Conservation (phyloP, 1,140 invertebrate species). For the Sminthurinus signatus region DNA sequence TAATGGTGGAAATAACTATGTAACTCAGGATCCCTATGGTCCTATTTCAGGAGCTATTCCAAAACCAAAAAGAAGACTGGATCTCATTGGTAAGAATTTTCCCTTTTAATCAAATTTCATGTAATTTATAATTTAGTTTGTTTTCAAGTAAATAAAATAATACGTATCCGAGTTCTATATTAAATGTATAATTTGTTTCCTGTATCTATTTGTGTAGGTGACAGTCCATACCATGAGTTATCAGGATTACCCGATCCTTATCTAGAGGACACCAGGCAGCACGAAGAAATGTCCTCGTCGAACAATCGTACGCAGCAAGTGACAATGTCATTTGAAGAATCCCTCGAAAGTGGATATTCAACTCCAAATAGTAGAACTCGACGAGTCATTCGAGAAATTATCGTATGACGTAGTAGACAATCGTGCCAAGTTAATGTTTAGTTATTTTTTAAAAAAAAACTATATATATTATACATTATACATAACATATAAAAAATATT, state of each 20-base stretch:
- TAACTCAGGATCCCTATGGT: constrained; percentile 68
- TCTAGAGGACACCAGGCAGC: constrained; percentile 51
- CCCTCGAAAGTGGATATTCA: constrained; percentile 83
- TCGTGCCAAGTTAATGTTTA: constrained; percentile 38
- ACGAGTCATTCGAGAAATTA: constrained; percentile 86
- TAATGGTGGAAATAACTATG: constrained; percentile 74
- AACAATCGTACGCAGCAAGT: constrained; percentile 56
- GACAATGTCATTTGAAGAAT: constrained; percentile 82
- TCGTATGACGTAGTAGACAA: constrained; percentile 67
- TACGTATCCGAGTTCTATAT: too few species aligned
- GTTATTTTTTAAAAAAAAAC: too few species aligned
- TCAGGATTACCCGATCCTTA: constrained; percentile 82
- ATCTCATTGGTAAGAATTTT: constrained; percentile 50
- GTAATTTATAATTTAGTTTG: background rate
- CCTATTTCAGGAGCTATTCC: constrained; percentile 75
- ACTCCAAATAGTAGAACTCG: constrained; percentile 83
- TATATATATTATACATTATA: too few species aligned
- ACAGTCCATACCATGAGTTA: constrained; percentile 80
- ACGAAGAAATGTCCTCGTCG: constrained; percentile 18
- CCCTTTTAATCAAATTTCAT: background rate
- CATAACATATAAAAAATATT: too few species aligned
- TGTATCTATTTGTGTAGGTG: constrained; percentile 52
- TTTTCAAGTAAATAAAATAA: background rate
- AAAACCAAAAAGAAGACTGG: constrained; percentile 74
- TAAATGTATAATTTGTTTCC: too few species aligned